Evolutionary conservation across 2,113 vertebrate species (phyloP).

Genomic region (Cricetomys ansorgei): DNA sequence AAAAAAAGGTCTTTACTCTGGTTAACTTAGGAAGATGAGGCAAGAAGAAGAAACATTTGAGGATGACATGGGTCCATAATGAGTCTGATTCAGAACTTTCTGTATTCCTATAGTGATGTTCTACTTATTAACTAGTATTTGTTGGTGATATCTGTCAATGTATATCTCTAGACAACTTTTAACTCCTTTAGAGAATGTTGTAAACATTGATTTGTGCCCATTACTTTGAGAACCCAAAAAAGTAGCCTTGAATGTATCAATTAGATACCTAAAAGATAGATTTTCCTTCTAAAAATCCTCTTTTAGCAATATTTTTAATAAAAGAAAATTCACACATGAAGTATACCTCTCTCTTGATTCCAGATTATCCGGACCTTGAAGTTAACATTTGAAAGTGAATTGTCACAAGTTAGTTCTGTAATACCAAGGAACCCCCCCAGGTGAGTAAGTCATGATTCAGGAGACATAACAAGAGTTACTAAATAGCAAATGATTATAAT

Average conservation of each 20-base stretch:
- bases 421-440: conserved; percentile 79
- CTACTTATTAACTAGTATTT: conserved; percentile 35
- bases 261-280: not conserved
- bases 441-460: conserved; percentile 70
- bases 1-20: conserved; percentile 32
- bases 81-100: conserved; percentile 22
- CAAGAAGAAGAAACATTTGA: not conserved
- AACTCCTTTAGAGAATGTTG: not conserved
- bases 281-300: conserved; percentile 54
- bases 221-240: conserved; percentile 18
- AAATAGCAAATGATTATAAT: conserved; percentile 51
- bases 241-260: not conserved
- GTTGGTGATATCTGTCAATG: not conserved
- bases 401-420: conserved; percentile 80
- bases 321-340: not conserved
- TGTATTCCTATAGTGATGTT: not conserved
- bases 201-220: not conserved
- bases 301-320: conserved; percentile 28
- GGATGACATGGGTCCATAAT: not conserved
- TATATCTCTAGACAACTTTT: conserved; percentile 20
- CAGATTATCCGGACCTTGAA: conserved; percentile 86
- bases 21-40: not conserved
- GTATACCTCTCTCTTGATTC: conserved; percentile 71
- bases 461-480: conserved; percentile 32
- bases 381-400: conserved; percentile 82